Evolutionary conservation across 37 sponge, comb jelly and placozoan species (phyloP), one percentile per base, ranked within the genome.

Genomic region (Halichondria panicea): DNA sequence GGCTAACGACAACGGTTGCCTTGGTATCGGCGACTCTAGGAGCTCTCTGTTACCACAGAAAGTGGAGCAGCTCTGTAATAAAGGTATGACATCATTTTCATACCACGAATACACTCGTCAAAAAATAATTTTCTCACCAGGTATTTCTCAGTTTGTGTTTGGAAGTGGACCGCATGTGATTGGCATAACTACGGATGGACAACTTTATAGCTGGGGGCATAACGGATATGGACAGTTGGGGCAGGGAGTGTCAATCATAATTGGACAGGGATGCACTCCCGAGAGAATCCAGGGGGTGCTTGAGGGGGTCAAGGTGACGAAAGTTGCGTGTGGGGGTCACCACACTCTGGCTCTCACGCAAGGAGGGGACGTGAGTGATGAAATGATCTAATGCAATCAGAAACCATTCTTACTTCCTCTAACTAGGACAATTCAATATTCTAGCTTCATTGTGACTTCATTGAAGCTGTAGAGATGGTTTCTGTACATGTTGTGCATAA

Each of bases 141-240:
- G 68, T 22, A 43, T 85, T 1, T 1, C n/a, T 22, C 55, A 70
- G 30, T 65, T 94, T 63, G 88, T 78, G 5, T 90, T 64, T 80
- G 91, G 95, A 2, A 78, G 83, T 73, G 95, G 91, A 7, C 95
- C 95, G 21, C 95, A 94, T 53, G 91, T 94, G 0, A 53, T 94
- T 25, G 88, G 86, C 18, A 37, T 94, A 13, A 90, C 85, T 6
- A 38, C 59, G 22, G 21, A 45, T 1, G 95, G 95, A 24, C 80
- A 90, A 53, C 46, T 90, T n/a, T 94, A 76, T 81, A 81, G 84
- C 63, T 94, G 95, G 91, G 95, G 95, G 0, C 86, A 90, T 75
- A 94, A 94, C 67, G 88, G 86, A 1, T 90, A 94, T 63, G 76
- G 87, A 15, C 91, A 94, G 64, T 73, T 94, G 48, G 95, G 95